These are phyloP conservation scores for Trichechus manatus DNA, from an alignment of 2,113 vertebrate species.

Conservation along the genomic window DNA sequence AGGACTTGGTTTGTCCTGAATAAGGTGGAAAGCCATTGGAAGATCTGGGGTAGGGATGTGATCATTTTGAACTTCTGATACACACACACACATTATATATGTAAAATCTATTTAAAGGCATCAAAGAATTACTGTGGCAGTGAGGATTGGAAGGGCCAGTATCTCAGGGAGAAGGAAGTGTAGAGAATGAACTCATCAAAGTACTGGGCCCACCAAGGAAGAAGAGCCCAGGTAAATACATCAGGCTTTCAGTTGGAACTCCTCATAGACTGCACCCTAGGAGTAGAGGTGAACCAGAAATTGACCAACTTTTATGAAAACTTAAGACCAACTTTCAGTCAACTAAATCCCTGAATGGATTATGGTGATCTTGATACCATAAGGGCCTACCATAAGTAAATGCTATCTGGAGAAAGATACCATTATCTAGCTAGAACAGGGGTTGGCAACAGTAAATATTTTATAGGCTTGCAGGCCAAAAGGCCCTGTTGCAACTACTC, in stretches of 20 bases:
- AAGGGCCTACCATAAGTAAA: background rate
- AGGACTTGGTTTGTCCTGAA: conserved; percentile 26
- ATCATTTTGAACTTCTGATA: background rate
- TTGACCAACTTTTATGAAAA: background rate
- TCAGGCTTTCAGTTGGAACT: background rate
- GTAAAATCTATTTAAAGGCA: background rate
- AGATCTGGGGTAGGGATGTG: background rate
- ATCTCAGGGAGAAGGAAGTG: background rate
- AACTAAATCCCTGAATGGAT: conserved; percentile 7
- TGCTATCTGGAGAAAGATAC: background rate
- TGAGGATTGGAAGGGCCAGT: background rate
- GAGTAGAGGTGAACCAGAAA: background rate
- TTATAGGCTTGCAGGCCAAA: background rate
- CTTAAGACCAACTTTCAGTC: background rate
- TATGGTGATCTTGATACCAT: background rate
- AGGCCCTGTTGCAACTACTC: background rate
- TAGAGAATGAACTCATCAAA: background rate
- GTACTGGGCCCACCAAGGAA: background rate
- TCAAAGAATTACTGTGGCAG: background rate
- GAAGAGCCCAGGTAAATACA: background rate
- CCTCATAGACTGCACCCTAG: background rate
- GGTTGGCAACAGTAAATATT: background rate
- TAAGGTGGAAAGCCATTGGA: conserved; percentile 15
- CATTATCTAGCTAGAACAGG: background rate
- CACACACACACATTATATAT: background rate